phyloP scores from a whole-genome alignment of 2,113 vertebrate species.

The Gorilla gorilla region DNA sequence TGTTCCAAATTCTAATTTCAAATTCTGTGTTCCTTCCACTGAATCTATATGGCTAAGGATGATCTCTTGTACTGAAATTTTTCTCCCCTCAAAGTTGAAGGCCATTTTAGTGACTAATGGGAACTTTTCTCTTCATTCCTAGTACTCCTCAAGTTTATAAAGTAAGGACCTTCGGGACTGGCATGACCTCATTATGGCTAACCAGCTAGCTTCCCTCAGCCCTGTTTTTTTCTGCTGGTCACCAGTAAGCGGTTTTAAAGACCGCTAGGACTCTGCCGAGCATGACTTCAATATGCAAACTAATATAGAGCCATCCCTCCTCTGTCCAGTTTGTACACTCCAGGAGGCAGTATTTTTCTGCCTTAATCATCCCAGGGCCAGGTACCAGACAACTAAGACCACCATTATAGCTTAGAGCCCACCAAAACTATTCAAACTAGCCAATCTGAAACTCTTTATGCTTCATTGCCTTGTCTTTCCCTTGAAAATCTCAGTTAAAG shows the following conservation, averaged over 20 bases:
- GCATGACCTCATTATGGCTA: neutral
- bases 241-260: neutral
- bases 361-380: too few species aligned
- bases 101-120: neutral
- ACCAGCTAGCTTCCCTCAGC: conserved; percentile 22
- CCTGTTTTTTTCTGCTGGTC: neutral
- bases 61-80: neutral
- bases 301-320: neutral
- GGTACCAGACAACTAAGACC: neutral
- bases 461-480: neutral
- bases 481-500: neutral
- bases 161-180: conserved; percentile 4
- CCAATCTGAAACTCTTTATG: neutral
- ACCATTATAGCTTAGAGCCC: neutral
- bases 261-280: neutral
- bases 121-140: conserved; percentile 22
- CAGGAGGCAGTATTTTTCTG: neutral
- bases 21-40: neutral
- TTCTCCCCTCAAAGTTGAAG: neutral
- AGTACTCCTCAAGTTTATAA: conserved; percentile 21
- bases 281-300: neutral
- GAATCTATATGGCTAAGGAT: neutral
- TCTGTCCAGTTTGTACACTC: too few species aligned
- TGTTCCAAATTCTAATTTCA: neutral
- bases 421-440: neutral